phyloP scores from a whole-genome alignment of 2,113 vertebrate species.

The Mixornis gularis region DNA sequence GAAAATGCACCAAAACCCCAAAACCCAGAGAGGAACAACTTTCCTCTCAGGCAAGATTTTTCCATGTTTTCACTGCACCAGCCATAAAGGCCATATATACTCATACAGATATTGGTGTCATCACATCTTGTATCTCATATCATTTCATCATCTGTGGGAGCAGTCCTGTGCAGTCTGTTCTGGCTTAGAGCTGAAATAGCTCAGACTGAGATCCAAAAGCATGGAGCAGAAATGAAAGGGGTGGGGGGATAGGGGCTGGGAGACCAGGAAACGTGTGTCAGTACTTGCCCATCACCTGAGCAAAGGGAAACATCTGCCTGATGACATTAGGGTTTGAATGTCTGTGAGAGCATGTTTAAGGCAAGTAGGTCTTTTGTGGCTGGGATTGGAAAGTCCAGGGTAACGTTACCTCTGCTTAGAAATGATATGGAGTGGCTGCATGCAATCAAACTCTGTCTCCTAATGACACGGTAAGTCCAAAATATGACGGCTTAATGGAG shows the following conservation, averaged over 20 bases:
- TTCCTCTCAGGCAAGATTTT: background rate
- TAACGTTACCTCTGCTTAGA: background rate
- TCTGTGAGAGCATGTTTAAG: background rate
- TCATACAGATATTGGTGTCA: background rate
- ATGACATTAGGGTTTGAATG: background rate
- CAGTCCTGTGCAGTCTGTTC: background rate
- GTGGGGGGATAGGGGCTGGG: too few species aligned
- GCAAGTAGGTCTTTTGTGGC: background rate
- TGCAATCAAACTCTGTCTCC: background rate
- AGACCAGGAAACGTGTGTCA: background rate
- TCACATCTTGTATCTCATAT: background rate
- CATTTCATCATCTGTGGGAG: background rate
- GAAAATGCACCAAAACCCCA: background rate
- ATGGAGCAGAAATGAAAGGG: background rate
- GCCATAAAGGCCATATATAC: background rate
- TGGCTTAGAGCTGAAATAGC: background rate
- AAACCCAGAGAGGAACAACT: background rate
- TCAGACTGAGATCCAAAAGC: background rate
- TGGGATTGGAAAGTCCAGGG: background rate
- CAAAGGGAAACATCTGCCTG: background rate
- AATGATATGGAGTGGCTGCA: background rate
- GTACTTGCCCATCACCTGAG: background rate
- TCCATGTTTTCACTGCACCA: background rate
- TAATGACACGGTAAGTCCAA: background rate
- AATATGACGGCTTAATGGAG: background rate